Evolutionary conservation across 2,113 vertebrate genomes (phyloP).

Genomic region (Cariama cristata): DNA sequence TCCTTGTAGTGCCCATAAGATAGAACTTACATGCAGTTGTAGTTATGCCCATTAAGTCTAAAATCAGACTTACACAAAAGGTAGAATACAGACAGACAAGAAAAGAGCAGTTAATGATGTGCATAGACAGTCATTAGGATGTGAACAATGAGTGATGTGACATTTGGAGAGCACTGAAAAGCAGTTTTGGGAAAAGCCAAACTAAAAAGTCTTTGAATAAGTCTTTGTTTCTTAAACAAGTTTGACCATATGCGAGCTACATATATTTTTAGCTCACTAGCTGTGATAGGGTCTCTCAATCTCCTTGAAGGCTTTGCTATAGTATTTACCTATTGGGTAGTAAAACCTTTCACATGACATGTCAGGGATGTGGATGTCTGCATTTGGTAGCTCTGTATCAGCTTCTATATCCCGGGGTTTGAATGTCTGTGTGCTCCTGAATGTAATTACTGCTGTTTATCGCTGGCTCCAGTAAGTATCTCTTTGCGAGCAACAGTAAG

Average conservation of each 20-base stretch:
- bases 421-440: background rate
- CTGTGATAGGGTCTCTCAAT: background rate
- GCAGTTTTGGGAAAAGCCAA: background rate
- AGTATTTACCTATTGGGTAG: background rate
- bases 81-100: background rate
- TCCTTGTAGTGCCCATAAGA: background rate
- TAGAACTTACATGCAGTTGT: background rate
- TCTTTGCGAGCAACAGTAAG: background rate
- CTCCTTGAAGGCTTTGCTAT: background rate
- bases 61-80: background rate
- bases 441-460: background rate
- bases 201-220: background rate
- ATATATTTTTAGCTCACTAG: background rate
- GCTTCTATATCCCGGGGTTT: background rate
- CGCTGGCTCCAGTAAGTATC: background rate
- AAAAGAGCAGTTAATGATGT: background rate
- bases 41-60: background rate
- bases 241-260: background rate
- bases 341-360: background rate
- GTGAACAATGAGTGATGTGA: accelerated
- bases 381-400: background rate
- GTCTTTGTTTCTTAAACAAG: background rate
- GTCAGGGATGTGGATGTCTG: background rate
- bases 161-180: background rate
- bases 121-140: background rate